Conservation (phyloP, 1,140 invertebrate genomes). For the Danaus plexippus region DNA sequence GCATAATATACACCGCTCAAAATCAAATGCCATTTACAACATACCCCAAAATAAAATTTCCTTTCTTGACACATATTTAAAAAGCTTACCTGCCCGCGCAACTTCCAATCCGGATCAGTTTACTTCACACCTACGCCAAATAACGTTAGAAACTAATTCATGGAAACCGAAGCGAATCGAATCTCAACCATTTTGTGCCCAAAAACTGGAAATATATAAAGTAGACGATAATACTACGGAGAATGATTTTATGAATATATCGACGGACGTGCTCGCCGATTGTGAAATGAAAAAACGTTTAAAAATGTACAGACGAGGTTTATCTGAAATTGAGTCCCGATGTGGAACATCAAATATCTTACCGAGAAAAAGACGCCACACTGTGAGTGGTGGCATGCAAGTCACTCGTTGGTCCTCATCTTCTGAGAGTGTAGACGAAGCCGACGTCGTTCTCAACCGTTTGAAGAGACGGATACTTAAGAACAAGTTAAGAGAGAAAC, state of each 20-base stretch:
- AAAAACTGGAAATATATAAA: constrained; percentile 33
- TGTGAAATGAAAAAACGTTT: constrained; percentile 65
- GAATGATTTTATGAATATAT: constrained; percentile 57
- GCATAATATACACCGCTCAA: constrained; percentile 39
- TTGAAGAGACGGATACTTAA: constrained; percentile 67
- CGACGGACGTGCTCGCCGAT: constrained; percentile 55
- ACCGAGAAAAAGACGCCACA: constrained; percentile 47
- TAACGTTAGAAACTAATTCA: constrained; percentile 37
- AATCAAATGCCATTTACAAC: constrained; percentile 48
- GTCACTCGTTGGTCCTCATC: constrained; percentile 55
- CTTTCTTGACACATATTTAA: constrained; percentile 69
- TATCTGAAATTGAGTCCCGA: constrained; percentile 60
- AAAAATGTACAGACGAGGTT: constrained; percentile 64
- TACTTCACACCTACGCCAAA: constrained; percentile 45
- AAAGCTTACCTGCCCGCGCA: constrained; percentile 59
- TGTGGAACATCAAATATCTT: constrained; percentile 35
- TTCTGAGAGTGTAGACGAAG: constrained; percentile 67
- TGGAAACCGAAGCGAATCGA: constrained; percentile 27
- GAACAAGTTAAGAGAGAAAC: constrained; percentile 66
- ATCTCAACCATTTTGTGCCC: constrained; percentile 30
- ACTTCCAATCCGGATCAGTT: constrained; percentile 58
- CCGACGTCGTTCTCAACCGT: constrained; percentile 65
- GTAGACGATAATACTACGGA: constrained; percentile 44
- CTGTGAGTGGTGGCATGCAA: constrained; percentile 45
- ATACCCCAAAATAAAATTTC: constrained; percentile 63